Percentiles rank a stretch among this genome's conserved stretches.
Evolutionary conservation across 2,113 vertebrate species (phyloP).

Genomic region (Podarcis cretensis): DNA sequence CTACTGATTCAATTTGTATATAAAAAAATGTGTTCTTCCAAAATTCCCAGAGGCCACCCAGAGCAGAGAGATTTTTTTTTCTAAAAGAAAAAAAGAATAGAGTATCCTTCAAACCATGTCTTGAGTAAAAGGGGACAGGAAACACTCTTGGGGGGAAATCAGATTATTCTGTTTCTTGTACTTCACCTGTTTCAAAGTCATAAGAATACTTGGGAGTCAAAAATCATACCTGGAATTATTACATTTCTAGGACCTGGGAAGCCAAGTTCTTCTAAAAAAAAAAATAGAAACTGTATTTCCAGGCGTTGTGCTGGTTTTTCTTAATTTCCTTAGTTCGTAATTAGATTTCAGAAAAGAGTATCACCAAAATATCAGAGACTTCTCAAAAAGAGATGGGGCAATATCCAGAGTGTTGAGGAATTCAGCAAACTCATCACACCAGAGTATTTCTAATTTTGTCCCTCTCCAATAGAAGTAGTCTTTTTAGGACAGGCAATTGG

Average conservation of each 20-base stretch:
- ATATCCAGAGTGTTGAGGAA: background rate
- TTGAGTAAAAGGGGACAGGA: background rate
- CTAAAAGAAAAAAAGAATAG: background rate
- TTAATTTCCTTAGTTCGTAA: background rate
- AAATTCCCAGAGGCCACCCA: background rate
- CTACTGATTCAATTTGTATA: background rate
- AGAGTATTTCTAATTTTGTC: background rate
- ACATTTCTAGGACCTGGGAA: background rate
- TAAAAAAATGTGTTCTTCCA: background rate
- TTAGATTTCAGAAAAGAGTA: background rate
- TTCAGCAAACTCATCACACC: background rate
- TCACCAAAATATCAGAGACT: background rate
- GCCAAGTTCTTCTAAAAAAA: background rate
- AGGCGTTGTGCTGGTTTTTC: no score
- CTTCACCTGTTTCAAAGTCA: background rate
- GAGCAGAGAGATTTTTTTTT: background rate
- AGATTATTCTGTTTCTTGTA: fast-evolving
- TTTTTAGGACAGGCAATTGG: background rate
- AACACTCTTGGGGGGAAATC: background rate
- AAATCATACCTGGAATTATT: background rate
- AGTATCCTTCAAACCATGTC: background rate
- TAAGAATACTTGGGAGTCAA: background rate
- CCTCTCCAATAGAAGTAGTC: background rate
- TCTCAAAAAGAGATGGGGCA: background rate
- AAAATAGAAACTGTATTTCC: no score